phyloP scores from a whole-genome alignment of 2,888 invertebrate genomes.

The Ectemnius lituratus region DNA sequence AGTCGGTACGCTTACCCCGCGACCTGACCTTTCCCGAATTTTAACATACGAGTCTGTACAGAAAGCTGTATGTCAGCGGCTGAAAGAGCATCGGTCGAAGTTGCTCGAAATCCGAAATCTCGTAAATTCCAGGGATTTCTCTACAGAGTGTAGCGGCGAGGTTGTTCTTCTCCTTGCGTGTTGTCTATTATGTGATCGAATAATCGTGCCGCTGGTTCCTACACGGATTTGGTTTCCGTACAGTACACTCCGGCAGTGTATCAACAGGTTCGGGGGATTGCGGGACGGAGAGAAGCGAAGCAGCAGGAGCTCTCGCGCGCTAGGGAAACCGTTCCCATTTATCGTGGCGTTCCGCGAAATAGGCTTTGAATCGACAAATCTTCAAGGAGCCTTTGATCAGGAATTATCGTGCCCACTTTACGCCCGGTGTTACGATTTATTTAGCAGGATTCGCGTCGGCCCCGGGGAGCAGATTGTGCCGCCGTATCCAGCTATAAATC shows the following conservation, averaged over 20 bases:
- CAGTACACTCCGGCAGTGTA: conserved; percentile 37
- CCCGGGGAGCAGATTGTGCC: not conserved
- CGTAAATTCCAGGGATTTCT: too few relatives aligned
- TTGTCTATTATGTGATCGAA: conserved; percentile 5
- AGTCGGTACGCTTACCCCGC: too few relatives aligned
- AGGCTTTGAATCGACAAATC: conserved; percentile 31
- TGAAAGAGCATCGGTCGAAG: too few relatives aligned
- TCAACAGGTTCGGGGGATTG: conserved; percentile 48
- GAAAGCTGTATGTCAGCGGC: too few relatives aligned
- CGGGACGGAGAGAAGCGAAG: conserved; percentile 23
- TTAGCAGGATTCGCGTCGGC: not conserved
- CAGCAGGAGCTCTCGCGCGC: conserved; percentile 21
- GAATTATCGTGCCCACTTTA: conserved; percentile 26
- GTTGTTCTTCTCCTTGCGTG: not conserved
- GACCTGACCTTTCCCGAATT: too few relatives aligned
- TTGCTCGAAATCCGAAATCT: too few relatives aligned
- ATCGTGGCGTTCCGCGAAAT: conserved; percentile 35
- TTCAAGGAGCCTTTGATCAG: conserved; percentile 34
- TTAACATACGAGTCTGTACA: too few relatives aligned
- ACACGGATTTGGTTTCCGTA: conserved; percentile 38
- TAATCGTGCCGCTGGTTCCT: conserved; percentile 25
- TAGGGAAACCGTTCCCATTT: conserved; percentile 45
- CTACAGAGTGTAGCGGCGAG: too few relatives aligned
- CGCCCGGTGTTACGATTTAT: conserved; percentile 4
- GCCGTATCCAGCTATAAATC: not conserved